Evolutionary conservation across 1,140 invertebrate genomes (phyloP), one percentile per base, ranked within the genome.

Genomic region (Holcopasites calliopsidis): DNA sequence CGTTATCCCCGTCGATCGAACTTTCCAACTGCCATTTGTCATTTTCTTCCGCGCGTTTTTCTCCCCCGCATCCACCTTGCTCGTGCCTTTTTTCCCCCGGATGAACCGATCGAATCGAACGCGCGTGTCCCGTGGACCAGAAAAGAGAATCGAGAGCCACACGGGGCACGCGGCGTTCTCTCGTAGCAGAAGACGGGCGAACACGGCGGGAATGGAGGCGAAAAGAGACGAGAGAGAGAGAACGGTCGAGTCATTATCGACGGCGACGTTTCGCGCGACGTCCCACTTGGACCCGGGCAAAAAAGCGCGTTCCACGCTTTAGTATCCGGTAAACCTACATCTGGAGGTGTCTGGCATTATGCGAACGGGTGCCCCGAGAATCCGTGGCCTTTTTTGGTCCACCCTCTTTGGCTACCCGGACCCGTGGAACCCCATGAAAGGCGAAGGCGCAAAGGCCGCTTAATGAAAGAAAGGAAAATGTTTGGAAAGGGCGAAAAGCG

Each of bases 381-480:
- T 75, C 52, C 80, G 66, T 78, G 64, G 58, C 76, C 75, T 77
- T 83, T 82, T 83, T 78, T 50, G 70, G 81, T 72, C 75, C 80
- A 76, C 68, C 64, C 79, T 80, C 80, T 75, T 44, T n/a, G 35
- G 23, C 49, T 54, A 23, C 60, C 61, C 40, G 26, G 44, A 38
- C 28, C 60, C 47, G 66, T 66, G 76, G 66, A 71, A 77, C 68
- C 76, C 68, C 66, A 31, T 80, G 81, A 79, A 76, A 75, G 71
- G 65, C 54, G 55, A 50, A 82, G 76, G 65, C 66, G 71, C 79
- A 82, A 83, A 76, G 81, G 55, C 33, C 52, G 60, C 50, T 79
- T 82, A 76, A 82, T 79, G 81, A 82, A 79, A 83, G 76, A 82
- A 74, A 82, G 52, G 71, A 57, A 82, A 83, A 82, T 82, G 81